A percentile compares a stretch with the other conserved stretches of the same genome.
These are phyloP conservation scores for Perithous albicinctus DNA, from an alignment of 2,888 invertebrate genomes.

Conservation along the genomic window DNA sequence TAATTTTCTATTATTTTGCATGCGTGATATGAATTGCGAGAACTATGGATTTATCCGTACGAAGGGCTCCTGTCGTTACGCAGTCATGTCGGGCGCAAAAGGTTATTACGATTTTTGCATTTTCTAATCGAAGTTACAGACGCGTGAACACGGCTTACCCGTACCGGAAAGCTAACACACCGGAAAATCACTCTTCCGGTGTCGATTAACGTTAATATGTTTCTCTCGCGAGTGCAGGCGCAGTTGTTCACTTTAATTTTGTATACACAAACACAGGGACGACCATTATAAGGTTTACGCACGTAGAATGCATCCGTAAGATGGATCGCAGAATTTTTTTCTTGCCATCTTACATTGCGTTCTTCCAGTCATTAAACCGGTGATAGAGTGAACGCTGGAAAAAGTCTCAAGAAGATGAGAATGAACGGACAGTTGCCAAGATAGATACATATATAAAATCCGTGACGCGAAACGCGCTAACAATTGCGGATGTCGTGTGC, in stretches of 20 bases:
- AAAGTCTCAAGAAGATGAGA: not conserved
- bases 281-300: not conserved
- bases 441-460: constrained; percentile 28
- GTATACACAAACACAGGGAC: constrained; percentile 21
- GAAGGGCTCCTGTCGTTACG: constrained; percentile 21
- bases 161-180: constrained; percentile 48
- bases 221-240: constrained; percentile 19
- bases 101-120: constrained; percentile 51
- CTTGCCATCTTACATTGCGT: not conserved
- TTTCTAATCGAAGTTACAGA: constrained; percentile 54
- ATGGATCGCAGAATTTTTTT: not conserved
- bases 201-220: constrained; percentile 60
- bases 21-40: constrained; percentile 11
- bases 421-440: constrained; percentile 10
- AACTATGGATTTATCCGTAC: not conserved
- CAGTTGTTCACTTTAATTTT: constrained; percentile 22
- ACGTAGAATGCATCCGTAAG: no score
- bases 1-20: constrained; percentile 9
- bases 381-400: not conserved
- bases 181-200: constrained; percentile 67
- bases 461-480: constrained; percentile 42
- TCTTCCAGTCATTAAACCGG: not conserved
- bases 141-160: constrained; percentile 26
- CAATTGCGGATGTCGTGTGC: constrained; percentile 48
- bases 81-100: constrained; percentile 12